Evolutionary conservation across 2,888 invertebrate species (phyloP).

Genomic region (Aproaerema taeniolella): DNA sequence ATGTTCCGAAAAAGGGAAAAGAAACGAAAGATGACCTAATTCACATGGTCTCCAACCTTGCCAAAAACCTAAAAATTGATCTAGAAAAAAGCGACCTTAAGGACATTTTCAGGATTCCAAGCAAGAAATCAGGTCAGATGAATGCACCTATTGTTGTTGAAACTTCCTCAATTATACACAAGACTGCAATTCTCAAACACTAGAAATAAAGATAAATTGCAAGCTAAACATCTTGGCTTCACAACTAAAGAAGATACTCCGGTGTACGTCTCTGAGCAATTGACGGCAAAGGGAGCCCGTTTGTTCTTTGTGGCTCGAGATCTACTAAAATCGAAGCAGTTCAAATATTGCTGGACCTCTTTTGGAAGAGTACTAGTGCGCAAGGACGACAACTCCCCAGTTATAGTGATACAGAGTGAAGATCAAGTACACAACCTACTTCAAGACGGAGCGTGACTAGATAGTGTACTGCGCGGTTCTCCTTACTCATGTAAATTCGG

Average conservation of each 20-base stretch:
- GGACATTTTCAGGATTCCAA: neutral
- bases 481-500: no score
- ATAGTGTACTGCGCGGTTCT: no score
- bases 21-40: neutral
- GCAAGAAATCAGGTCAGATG: neutral
- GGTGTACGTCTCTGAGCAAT: neutral
- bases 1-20: neutral
- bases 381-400: neutral
- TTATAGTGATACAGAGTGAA: neutral
- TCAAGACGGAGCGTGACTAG: slow-evolving; percentile 5
- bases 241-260: neutral
- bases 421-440: neutral
- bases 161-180: neutral
- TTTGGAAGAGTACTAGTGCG: neutral
- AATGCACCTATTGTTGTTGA: neutral
- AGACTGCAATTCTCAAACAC: neutral
- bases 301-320: neutral
- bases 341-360: no score
- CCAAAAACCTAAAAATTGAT: neutral
- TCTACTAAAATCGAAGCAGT: neutral
- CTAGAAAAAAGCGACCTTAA: neutral
- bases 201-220: neutral
- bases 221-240: neutral
- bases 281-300: neutral
- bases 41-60: neutral